phyloP scores from a whole-genome alignment of 1,140 invertebrate species.

The Zaprionus ornatus region DNA sequence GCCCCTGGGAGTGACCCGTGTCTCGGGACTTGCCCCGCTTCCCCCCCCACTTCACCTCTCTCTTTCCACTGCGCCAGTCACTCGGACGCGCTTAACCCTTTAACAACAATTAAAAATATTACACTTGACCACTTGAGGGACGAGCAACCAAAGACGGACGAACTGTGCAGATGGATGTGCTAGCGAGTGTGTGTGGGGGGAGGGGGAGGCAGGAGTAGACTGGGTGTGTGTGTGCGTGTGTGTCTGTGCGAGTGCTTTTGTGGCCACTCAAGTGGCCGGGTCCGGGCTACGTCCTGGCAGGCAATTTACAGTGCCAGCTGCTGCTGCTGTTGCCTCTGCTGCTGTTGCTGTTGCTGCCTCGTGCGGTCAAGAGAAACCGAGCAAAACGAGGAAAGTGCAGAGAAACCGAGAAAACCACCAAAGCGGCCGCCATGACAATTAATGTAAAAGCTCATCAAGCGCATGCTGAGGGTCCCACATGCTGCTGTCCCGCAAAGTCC shows the following conservation, averaged over 20 bases:
- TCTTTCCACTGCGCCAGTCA: neutral
- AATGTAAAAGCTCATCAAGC: conserved; percentile 79
- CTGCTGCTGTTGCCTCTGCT: conserved; percentile 5
- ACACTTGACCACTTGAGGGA: conserved; percentile 40
- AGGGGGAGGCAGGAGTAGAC: neutral
- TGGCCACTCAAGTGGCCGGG: conserved; percentile 66
- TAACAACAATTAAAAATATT: conserved; percentile 81
- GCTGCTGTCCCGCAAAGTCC: conserved; percentile 2
- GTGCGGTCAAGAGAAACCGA: conserved; percentile 23
- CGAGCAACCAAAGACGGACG: conserved; percentile 27
- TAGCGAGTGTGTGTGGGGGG: neutral
- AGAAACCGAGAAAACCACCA: conserved; percentile 32
- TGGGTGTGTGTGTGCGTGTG: conserved; percentile 11
- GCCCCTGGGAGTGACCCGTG: conserved; percentile 12
- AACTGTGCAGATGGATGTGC: conserved; percentile 11
- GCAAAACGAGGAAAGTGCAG: neutral
- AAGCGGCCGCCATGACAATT: conserved; percentile 66
- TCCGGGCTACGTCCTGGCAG: conserved; percentile 30
- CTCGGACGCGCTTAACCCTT: conserved; percentile 65
- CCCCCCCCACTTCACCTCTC: neutral
- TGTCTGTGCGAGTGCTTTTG: conserved; percentile 51
- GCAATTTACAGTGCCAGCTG: conserved; percentile 55
- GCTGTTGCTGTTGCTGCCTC: conserved; percentile 15
- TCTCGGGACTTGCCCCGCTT: neutral
- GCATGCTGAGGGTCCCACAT: conserved; percentile 37